Conservation (phyloP, 1,140 invertebrate genomes). For the Scaptomyza pallida region DNA sequence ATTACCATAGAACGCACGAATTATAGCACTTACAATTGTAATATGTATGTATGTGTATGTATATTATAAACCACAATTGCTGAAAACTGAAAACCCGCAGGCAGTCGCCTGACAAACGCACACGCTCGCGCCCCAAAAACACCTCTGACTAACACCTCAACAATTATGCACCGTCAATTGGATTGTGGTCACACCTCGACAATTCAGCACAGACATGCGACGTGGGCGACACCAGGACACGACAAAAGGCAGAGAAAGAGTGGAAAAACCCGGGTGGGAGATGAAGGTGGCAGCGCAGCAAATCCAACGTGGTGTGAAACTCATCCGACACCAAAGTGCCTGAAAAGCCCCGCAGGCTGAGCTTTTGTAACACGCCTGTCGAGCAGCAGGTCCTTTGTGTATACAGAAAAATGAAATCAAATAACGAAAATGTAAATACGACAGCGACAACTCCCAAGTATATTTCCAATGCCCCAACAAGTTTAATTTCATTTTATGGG, state of each 20-base stretch:
- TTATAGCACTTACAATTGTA: background rate
- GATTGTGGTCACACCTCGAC: constrained; percentile 44
- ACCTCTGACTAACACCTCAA: constrained; percentile 32
- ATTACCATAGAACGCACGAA: background rate
- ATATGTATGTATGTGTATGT: background rate
- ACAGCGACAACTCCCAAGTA: constrained; percentile 4
- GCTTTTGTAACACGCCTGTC: background rate
- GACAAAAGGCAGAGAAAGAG: too few relatives aligned
- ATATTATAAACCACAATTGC: background rate
- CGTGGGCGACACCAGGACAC: background rate
- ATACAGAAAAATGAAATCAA: constrained; percentile 34
- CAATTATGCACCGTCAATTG: constrained; percentile 49
- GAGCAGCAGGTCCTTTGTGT: constrained; percentile 10
- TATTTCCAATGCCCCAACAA: constrained; percentile 2
- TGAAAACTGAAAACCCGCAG: background rate
- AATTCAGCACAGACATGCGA: background rate
- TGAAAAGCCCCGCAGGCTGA: constrained; percentile 18
- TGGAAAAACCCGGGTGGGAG: too few relatives aligned
- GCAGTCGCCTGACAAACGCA: background rate
- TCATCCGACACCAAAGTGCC: constrained; percentile 8
- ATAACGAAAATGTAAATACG: constrained; percentile 37
- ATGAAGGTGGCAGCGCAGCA: background rate
- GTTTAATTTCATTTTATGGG: constrained; percentile 11
- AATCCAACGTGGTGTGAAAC: constrained; percentile 11
- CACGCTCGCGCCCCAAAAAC: background rate